Evolutionary conservation across 1,140 invertebrate genomes (phyloP).

Genomic region (Colletes gigas): DNA sequence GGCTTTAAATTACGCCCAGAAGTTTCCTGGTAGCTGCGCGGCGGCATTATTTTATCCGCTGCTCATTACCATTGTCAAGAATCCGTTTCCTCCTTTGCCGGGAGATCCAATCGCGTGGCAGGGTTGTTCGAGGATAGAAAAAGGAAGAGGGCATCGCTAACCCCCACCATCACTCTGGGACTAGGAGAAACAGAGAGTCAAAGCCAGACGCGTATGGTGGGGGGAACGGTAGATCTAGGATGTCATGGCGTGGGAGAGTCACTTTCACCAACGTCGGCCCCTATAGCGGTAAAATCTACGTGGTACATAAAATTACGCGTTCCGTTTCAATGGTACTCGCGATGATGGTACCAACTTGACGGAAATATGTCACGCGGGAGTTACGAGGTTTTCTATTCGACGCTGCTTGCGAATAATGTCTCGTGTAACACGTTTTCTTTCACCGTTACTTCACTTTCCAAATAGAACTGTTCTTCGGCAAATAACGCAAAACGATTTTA

Average conservation of each 20-base stretch:
- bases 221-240: slow-evolving; percentile 67
- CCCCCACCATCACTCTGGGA: slow-evolving; percentile 5
- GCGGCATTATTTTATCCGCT: slow-evolving; percentile 32
- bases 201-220: slow-evolving; percentile 39
- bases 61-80: slow-evolving; percentile 43
- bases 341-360: slow-evolving; percentile 12
- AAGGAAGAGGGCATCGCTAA: slow-evolving; percentile 47
- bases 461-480: no score
- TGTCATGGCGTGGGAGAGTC: slow-evolving; percentile 80
- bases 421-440: no score
- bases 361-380: background rate
- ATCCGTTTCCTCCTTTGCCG: slow-evolving; percentile 37
- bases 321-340: background rate
- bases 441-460: no score
- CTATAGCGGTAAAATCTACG: slow-evolving; percentile 73
- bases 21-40: slow-evolving; percentile 4
- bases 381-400: background rate
- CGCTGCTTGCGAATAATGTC: no score
- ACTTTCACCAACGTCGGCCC: slow-evolving; percentile 77
- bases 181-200: slow-evolving; percentile 35
- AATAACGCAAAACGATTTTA: no score
- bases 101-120: slow-evolving; percentile 18
- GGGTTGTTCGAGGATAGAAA: slow-evolving; percentile 40
- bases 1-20: slow-evolving; percentile 9
- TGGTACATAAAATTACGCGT: slow-evolving; percentile 48